phyloP scores from a whole-genome alignment of 2,888 invertebrate species.

The Caenorhabditis sulstoni region DNA sequence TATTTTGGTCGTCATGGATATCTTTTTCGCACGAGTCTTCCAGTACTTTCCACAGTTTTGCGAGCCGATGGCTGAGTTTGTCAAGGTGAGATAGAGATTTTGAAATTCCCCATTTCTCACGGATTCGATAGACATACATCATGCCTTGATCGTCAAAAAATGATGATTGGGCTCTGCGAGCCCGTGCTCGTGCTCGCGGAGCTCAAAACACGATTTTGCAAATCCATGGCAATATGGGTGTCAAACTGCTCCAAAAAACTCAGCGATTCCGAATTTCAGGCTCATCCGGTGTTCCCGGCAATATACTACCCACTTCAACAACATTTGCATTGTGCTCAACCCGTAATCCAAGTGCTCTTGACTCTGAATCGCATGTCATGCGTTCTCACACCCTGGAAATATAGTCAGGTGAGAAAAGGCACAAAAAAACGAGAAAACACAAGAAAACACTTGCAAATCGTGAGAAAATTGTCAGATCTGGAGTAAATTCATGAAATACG shows the following conservation, averaged over 20 bases:
- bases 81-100: slow-evolving; percentile 19
- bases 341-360: slow-evolving; percentile 40
- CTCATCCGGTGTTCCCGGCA: slow-evolving; percentile 6
- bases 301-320: slow-evolving; percentile 44
- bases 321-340: slow-evolving; percentile 48
- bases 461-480: slow-evolving; percentile 34
- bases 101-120: background rate
- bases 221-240: background rate
- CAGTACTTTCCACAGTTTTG: slow-evolving; percentile 56
- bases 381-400: slow-evolving; percentile 39
- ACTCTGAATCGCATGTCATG: slow-evolving; percentile 50
- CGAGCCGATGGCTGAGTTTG: slow-evolving; percentile 19
- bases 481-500: slow-evolving; percentile 32
- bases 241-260: background rate
- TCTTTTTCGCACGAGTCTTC: slow-evolving; percentile 42
- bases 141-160: background rate
- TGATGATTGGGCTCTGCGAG: no score
- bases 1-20: slow-evolving; percentile 24
- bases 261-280: slow-evolving; percentile 8
- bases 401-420: slow-evolving; percentile 45
- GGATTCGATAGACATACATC: no score
- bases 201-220: background rate
- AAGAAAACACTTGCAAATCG: background rate
- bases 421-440: no score
- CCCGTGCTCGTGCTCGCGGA: no score